A percentile compares a stretch with the other conserved stretches of the same genome.
Conservation (phyloP, 2,797 vertebrate genomes). For the Carduelis carduelis region DNA sequence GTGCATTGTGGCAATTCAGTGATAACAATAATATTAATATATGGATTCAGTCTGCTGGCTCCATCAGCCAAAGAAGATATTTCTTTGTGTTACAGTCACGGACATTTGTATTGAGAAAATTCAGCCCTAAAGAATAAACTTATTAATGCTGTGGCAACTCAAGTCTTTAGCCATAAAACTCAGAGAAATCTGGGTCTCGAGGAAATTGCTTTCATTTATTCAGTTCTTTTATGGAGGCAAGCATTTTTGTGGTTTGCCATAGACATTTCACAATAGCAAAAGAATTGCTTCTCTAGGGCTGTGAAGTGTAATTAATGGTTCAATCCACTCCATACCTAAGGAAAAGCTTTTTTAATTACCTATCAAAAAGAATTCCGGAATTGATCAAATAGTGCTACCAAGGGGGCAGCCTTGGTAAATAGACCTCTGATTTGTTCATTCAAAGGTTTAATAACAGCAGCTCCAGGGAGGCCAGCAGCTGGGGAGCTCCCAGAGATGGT, state of each 20-base stretch:
- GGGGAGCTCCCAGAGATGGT: background rate
- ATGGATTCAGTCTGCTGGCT: conserved; percentile 27
- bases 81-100: conserved; percentile 28
- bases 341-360: conserved; percentile 65
- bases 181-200: background rate
- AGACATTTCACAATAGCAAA: conserved; percentile 46
- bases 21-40: conserved; percentile 31
- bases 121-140: conserved; percentile 36
- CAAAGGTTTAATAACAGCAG: background rate
- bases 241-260: conserved; percentile 3
- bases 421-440: conserved; percentile 47
- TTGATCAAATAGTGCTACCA: conserved; percentile 39
- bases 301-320: conserved; percentile 59
- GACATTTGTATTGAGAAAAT: conserved; percentile 48
- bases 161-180: conserved; percentile 26
- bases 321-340: conserved; percentile 23
- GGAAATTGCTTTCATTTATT: conserved; percentile 62
- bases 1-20: background rate
- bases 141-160: conserved; percentile 32
- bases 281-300: conserved; percentile 50
- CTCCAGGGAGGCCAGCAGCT: background rate
- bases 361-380: conserved; percentile 53
- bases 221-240: conserved; percentile 2
- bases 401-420: conserved; percentile 22
- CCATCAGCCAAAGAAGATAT: background rate